phyloP scores from a whole-genome alignment of 2,113 vertebrate genomes.

The Prunella fulvescens region DNA sequence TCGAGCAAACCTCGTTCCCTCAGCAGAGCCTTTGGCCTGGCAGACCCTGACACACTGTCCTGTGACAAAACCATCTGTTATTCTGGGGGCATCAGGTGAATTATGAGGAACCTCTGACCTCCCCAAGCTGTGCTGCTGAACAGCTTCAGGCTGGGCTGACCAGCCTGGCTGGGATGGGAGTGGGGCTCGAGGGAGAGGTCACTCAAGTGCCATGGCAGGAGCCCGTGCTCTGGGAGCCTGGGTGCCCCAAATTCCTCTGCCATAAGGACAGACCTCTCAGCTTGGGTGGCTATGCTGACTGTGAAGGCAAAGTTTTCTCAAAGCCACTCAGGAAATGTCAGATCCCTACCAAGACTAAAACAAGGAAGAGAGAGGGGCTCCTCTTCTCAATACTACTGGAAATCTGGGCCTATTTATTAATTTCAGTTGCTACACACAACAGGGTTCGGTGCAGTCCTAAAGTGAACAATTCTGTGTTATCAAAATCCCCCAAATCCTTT shows the following conservation, averaged over 20 bases:
- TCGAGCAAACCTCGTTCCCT: rapidly evolving
- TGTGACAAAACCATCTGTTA: background rate
- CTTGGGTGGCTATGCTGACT: rapidly evolving
- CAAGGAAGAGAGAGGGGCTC: background rate
- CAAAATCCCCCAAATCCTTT: background rate
- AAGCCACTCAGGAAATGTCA: background rate
- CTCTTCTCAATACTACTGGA: background rate
- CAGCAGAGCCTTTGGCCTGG: background rate
- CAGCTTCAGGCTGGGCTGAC: background rate
- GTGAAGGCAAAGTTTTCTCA: background rate
- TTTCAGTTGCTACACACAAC: background rate
- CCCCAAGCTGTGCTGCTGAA: rapidly evolving
- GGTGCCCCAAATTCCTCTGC: background rate
- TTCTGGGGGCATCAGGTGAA: background rate
- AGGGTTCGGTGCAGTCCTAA: background rate
- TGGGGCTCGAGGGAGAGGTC: background rate
- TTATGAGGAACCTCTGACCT: background rate
- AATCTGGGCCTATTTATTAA: background rate
- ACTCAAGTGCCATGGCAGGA: background rate
- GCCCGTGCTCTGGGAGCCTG: background rate
- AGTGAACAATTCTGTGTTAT: background rate
- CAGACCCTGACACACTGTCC: background rate
- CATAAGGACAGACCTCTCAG: rapidly evolving
- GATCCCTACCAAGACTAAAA: background rate
- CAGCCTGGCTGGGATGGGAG: background rate